Evolutionary conservation across 2,888 invertebrate species (phyloP).

Genomic region (Amphimallon solstitiale): DNA sequence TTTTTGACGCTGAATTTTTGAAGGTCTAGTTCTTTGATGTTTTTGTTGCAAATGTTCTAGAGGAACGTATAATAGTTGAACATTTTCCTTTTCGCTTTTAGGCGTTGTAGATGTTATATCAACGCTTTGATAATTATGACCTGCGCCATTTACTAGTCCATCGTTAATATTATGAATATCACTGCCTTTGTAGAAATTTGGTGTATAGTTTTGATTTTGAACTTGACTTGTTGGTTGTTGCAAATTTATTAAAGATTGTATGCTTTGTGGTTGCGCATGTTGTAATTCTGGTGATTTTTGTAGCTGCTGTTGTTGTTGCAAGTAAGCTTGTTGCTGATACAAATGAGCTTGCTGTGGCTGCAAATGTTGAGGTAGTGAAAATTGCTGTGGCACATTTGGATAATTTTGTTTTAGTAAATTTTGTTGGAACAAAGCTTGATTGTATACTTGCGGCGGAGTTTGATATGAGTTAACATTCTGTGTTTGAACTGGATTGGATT

Average conservation of each 20-base stretch:
- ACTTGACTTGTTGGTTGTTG: not conserved
- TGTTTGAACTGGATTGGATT: not conserved
- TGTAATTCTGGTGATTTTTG: slow-evolving; percentile 38
- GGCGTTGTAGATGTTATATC: slow-evolving; percentile 50
- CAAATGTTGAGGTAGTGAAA: slow-evolving; percentile 45
- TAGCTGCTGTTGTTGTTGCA: slow-evolving; percentile 27
- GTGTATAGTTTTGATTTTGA: slow-evolving; percentile 7
- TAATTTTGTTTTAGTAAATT: slow-evolving; percentile 10
- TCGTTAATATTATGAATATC: slow-evolving; percentile 36
- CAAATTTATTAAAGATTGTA: not conserved
- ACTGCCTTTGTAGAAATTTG: slow-evolving; percentile 4
- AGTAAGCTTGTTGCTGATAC: slow-evolving; percentile 49
- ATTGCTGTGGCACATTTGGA: slow-evolving; percentile 13
- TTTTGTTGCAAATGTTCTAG: slow-evolving; percentile 73
- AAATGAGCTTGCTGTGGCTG: slow-evolving; percentile 52
- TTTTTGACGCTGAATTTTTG: slow-evolving; percentile 40
- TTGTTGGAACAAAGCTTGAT: not conserved
- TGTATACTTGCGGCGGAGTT: slow-evolving; percentile 10
- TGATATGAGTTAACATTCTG: not conserved
- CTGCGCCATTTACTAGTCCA: not conserved
- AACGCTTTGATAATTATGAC: slow-evolving; percentile 31
- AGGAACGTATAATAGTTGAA: slow-evolving; percentile 85
- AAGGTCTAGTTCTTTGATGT: slow-evolving; percentile 26
- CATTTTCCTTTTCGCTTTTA: slow-evolving; percentile 67
- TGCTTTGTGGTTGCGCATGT: slow-evolving; percentile 14